These are phyloP conservation scores for Erethizon dorsatum DNA, from an alignment of 2,797 vertebrate species.

Conservation along the genomic window DNA sequence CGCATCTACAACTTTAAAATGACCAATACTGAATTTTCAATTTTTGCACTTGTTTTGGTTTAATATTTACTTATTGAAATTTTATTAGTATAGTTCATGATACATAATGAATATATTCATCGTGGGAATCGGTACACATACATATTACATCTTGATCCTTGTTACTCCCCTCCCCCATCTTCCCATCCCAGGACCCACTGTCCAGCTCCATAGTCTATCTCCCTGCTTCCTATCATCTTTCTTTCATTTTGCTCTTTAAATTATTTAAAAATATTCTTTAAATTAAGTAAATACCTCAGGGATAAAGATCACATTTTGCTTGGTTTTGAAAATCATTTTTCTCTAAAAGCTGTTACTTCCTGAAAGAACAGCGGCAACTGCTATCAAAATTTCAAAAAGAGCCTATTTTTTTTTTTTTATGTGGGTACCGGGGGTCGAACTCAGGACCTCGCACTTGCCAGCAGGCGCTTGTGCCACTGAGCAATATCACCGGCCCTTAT, in stretches of 20 bases:
- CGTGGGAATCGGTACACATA: neutral
- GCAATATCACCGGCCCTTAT: too few relatives aligned
- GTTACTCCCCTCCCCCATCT: neutral
- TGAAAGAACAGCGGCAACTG: neutral
- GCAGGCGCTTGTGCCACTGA: too few relatives aligned
- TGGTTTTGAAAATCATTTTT: slow-evolving; percentile 49
- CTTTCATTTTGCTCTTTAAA: neutral
- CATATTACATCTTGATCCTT: neutral
- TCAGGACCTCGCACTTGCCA: too few relatives aligned
- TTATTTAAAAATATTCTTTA: slow-evolving; percentile 63
- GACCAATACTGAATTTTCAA: slow-evolving; percentile 1
- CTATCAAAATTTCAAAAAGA: slow-evolving; percentile 49
- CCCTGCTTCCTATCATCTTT: neutral
- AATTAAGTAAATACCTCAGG: slow-evolving; percentile 40
- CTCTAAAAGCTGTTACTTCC: neutral
- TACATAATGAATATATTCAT: neutral
- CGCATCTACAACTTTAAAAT: slow-evolving; percentile 2
- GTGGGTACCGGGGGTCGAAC: too few relatives aligned
- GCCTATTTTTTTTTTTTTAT: neutral
- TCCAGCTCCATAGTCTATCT: neutral
- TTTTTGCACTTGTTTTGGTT: neutral
- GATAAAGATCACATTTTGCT: neutral
- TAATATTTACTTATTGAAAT: neutral
- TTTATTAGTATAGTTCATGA: neutral
- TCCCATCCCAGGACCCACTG: neutral